Evolutionary conservation across 2,888 invertebrate species (phyloP).

Genomic region (Apamea sordens): DNA sequence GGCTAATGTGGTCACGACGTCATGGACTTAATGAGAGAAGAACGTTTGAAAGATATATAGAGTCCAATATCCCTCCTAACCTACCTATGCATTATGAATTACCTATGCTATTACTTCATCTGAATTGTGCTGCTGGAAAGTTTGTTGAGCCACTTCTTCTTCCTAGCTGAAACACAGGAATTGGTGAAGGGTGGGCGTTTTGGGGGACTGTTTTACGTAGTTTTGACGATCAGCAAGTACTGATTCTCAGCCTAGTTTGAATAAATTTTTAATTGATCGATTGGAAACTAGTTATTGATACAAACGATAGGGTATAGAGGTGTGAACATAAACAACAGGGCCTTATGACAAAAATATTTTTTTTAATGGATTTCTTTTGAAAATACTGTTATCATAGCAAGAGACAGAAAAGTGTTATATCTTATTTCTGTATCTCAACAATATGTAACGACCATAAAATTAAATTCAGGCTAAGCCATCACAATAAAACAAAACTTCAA

Average conservation of each 20-base stretch:
- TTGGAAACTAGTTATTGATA: not conserved
- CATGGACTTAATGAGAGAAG: not conserved
- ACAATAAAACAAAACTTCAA: constrained; percentile 11
- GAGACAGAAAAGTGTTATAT: not conserved
- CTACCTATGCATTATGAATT: not conserved
- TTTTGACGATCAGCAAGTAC: not conserved
- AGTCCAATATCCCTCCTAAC: too few relatives aligned
- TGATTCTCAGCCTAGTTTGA: not conserved
- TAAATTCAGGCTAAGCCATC: not conserved
- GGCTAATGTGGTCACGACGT: too few relatives aligned
- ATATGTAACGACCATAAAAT: not conserved
- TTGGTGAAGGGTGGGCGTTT: not conserved
- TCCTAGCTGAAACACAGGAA: not conserved
- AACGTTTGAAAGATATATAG: not conserved
- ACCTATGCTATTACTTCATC: not conserved
- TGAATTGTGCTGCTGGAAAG: not conserved
- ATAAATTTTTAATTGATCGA: not conserved
- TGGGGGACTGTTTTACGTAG: not conserved
- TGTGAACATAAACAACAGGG: not conserved
- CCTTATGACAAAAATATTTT: too few relatives aligned
- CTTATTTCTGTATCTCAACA: not conserved
- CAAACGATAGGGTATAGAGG: not conserved
- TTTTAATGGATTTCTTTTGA: too few relatives aligned
- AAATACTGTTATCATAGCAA: not conserved
- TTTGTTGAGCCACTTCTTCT: not conserved